Percentiles rank a stretch among this genome's conserved stretches.
Evolutionary conservation across 2,113 vertebrate species (phyloP).

Genomic region (Carollia perspicillata): DNA sequence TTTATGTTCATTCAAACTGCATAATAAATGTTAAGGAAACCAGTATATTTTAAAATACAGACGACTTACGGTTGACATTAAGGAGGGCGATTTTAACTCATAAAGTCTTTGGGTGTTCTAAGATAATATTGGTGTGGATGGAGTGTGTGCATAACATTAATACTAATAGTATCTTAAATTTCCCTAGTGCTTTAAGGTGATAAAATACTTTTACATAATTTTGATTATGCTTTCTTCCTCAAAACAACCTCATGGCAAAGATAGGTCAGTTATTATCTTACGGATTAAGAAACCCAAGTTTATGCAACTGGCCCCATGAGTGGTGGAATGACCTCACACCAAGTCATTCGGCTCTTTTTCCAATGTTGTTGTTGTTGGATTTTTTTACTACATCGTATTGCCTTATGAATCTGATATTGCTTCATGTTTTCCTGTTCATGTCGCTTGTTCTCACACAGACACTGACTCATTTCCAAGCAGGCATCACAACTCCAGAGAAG

Average conservation of each 20-base stretch:
- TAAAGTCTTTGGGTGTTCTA: neutral
- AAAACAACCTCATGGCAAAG: neutral
- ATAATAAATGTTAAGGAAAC: neutral
- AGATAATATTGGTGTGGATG: neutral
- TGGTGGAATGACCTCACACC: neutral
- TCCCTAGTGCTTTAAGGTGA: neutral
- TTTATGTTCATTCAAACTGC: slow-evolving; percentile 23
- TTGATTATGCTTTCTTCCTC: neutral
- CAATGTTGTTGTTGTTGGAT: neutral
- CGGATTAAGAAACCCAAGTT: neutral
- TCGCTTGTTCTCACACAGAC: neutral
- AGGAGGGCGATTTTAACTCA: neutral
- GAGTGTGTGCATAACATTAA: neutral
- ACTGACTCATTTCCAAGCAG: neutral
- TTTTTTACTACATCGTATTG: neutral
- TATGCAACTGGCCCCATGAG: neutral
- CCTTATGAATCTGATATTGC: neutral
- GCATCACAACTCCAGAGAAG: neutral
- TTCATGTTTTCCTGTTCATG: neutral
- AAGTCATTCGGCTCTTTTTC: neutral
- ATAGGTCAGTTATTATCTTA: neutral
- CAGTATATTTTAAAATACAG: neutral
- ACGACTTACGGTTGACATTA: neutral
- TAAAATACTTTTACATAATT: neutral
- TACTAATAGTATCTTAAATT: neutral